These are phyloP conservation scores for Bellardia bayeri DNA, from an alignment of 2,888 invertebrate genomes.

Conservation along the genomic window DNA sequence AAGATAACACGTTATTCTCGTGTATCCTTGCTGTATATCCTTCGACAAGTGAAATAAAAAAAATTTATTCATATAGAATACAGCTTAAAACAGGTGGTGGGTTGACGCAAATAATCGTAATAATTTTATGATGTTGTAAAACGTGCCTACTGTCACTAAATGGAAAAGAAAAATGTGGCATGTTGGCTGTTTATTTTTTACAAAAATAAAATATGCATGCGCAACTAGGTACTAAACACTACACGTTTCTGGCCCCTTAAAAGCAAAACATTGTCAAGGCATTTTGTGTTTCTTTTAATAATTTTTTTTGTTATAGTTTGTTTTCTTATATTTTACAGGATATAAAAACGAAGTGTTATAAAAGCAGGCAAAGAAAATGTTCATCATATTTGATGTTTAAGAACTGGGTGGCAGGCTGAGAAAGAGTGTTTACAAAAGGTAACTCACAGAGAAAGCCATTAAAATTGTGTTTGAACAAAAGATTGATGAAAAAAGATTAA, in stretches of 20 bases:
- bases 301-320: slow-evolving; percentile 31
- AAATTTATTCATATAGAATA: neutral
- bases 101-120: slow-evolving; percentile 68
- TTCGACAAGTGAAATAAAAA: slow-evolving; percentile 51
- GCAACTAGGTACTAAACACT: slow-evolving; percentile 18
- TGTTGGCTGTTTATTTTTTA: neutral
- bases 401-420: neutral
- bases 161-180: slow-evolving; percentile 39
- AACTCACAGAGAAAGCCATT: slow-evolving; percentile 35
- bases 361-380: slow-evolving; percentile 17
- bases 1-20: slow-evolving; percentile 76
- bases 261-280: slow-evolving; percentile 71
- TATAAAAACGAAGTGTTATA: slow-evolving; percentile 57
- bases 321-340: slow-evolving; percentile 51
- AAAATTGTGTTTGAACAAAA: slow-evolving; percentile 60
- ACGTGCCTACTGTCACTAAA: slow-evolving; percentile 73
- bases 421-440: slow-evolving; percentile 23
- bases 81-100: slow-evolving; percentile 51
- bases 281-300: slow-evolving; percentile 51
- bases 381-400: slow-evolving; percentile 39
- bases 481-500: slow-evolving; percentile 61
- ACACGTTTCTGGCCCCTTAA: slow-evolving; percentile 53
- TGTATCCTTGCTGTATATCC: slow-evolving; percentile 62
- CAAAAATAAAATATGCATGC: slow-evolving; percentile 60
- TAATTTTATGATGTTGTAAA: slow-evolving; percentile 74